Evolutionary conservation across 2,888 invertebrate genomes (phyloP), one percentile per base, ranked within the genome.

Genomic region (Polyommatus iphigenia): DNA sequence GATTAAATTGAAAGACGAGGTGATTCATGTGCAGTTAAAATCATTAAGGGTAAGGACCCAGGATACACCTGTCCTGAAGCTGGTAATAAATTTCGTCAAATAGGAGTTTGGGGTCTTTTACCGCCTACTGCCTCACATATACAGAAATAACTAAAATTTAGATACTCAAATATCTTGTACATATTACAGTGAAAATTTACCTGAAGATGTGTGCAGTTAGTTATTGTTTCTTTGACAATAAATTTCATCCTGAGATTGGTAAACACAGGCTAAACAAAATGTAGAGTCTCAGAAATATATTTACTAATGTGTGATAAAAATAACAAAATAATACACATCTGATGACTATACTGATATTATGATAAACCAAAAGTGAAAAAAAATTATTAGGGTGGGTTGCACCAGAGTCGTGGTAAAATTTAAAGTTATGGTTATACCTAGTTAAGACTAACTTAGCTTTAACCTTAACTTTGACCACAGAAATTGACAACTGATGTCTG

Each of bases 11-110:
- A 15, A 67, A 67, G 1, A 24, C 29, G 29, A 32, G 29, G 67
- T 67, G 29, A 67, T 67, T 67, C 67, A 67, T 67, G 67, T 67
- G 29, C 67, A 67, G 29, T 29, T 29, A 67, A 29, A 67, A 67
- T 67, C 15, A 32, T 67, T 67, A 67, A 67, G 29, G 67, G 29
- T 67, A 67, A 29, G 29, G 24, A 62, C 62, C 67, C 67, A 67
- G 67, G 67, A 67, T 32, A 67, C 67, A 67, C 67, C 67, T 67
- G 67, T 67, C 67, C 29, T 32, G 10, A 6, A 29, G 67, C 67
- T 32, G 67, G 29, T 3, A 6, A 67, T 67, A 67, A 67, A 67
- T 67, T 67, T 29, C 29, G 15, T 67, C 67, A 67, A 67, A 67
- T 67, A 32, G 67, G 67, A 67, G 67, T 67, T 67, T 29, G 67